Base-by-base conservation (phyloP, 2,888 invertebrate species). In the Rhyacophila evoluta region DNA sequence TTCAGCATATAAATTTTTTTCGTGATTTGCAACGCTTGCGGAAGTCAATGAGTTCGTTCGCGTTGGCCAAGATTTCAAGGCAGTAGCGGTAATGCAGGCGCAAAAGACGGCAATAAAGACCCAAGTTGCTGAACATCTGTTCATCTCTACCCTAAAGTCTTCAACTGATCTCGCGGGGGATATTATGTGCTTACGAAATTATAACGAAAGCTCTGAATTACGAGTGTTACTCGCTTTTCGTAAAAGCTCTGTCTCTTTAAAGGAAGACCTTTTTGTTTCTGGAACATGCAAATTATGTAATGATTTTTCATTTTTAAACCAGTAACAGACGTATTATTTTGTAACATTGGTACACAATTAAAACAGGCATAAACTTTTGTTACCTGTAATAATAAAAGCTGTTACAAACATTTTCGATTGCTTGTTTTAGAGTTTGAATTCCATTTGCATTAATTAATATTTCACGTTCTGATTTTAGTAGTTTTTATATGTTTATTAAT, bases 141-240 rank as follows among this genome's bases (percentile, higher is more conserved):
- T 55, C 55, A 55, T 55, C 55, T 55, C 55, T 19, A 19, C 55
- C 55, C 55, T 19, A 55, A 55, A 55, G 55, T 55, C 55, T 55
- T 55, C 55, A 55, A 55, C 55, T 55, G 55, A 55, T 55, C 55
- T 19, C 55, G 55, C 55, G 55, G 55, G 55, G 55, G 19, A 55
- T 55, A 55, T 55, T 55, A 55, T 55, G 55, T 55, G 55, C 55
- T 55, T 55, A 55, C 55, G 10, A 55, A 55, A 55, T 55, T 55
- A 55, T 55, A 55, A 55, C 55, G 55, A 55, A 55, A 55, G 55
- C 55, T 55, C 25, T 25, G 55, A 55, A 55, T 55, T 55, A 55
- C 55, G 55, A 55, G 55, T 55, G 55, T 55, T 8, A 55, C 55
- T 55, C 19, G 55, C 19, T 19, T 19, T 55, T 55, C 55, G 55